Evolutionary conservation across 1,140 invertebrate genomes (phyloP).

Genomic region (Lordiphosa mommai): DNA sequence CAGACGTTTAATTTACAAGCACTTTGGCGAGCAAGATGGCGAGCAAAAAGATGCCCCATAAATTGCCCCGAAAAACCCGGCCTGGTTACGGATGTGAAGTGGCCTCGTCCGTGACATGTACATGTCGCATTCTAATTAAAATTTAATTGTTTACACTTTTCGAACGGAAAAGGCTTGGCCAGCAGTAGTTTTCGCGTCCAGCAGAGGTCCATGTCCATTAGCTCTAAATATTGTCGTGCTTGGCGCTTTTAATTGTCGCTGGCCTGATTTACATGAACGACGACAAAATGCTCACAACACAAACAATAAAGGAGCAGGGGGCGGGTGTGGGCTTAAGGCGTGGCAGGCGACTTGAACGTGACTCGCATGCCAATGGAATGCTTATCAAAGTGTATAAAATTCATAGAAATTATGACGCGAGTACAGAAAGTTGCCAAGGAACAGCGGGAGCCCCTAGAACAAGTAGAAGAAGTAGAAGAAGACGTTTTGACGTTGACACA

Average conservation of each 20-base stretch:
- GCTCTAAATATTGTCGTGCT: constrained; percentile 67
- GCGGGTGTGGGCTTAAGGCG: neutral
- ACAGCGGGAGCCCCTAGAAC: neutral
- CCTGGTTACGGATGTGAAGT: constrained; percentile 57
- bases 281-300: constrained; percentile 50
- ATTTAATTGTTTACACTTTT: constrained; percentile 77
- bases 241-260: constrained; percentile 63
- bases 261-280: constrained; percentile 66
- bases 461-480: constrained; percentile 15
- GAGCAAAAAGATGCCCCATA: constrained; percentile 36
- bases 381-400: constrained; percentile 77
- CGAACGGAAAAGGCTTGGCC: constrained; percentile 46
- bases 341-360: constrained; percentile 41
- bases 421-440: constrained; percentile 38
- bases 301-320: constrained; percentile 28
- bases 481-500: constrained; percentile 47
- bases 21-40: constrained; percentile 6
- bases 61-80: constrained; percentile 47
- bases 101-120: constrained; percentile 12
- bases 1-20: constrained; percentile 63
- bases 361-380: constrained; percentile 68
- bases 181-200: constrained; percentile 8
- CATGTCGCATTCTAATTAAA: constrained; percentile 67
- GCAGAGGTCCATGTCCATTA: constrained; percentile 49
- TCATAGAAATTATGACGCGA: constrained; percentile 75